Conservation (phyloP, 2,113 vertebrate genomes). For the Paramormyrops kingsleyae region DNA sequence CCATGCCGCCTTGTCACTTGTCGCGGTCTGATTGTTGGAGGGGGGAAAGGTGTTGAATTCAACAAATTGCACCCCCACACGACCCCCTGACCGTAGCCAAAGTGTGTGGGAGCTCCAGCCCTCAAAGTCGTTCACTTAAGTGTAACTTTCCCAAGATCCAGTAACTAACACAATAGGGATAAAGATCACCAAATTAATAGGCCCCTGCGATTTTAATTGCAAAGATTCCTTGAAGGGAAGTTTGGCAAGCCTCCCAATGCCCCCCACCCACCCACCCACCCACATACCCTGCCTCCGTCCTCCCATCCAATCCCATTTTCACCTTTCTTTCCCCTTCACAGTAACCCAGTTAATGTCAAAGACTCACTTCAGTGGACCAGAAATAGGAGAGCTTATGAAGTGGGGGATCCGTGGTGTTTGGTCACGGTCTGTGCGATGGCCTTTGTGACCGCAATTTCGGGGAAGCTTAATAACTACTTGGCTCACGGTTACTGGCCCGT, state of each 20-base stretch:
- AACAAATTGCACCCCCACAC: not conserved
- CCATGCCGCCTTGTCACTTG: not conserved
- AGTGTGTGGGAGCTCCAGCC: not conserved
- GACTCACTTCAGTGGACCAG: conserved; percentile 45
- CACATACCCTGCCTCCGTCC: not conserved
- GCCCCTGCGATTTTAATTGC: conserved; percentile 44
- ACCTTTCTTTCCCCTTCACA: conserved; percentile 28
- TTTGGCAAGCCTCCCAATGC: conserved; percentile 41
- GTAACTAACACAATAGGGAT: conserved; percentile 48
- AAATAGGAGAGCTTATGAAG: conserved; percentile 37
- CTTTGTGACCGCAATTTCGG: conserved; percentile 33
- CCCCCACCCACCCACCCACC: not conserved
- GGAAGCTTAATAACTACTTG: conserved; percentile 41
- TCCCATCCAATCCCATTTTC: not conserved
- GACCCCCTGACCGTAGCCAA: not conserved
- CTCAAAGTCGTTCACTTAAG: not conserved
- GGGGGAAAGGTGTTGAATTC: not conserved
- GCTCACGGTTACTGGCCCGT: conserved; percentile 40
- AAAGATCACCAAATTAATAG: conserved; percentile 46
- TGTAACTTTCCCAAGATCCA: conserved; percentile 44
- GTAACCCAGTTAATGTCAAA: conserved; percentile 35
- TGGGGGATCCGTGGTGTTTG: conserved; percentile 31
- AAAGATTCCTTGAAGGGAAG: conserved; percentile 34
- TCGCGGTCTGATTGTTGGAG: not conserved
- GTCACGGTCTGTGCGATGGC: conserved; percentile 29